These are phyloP conservation scores for Odocoileus hemionus DNA, from an alignment of 2,113 vertebrate genomes.

Conservation along the genomic window DNA sequence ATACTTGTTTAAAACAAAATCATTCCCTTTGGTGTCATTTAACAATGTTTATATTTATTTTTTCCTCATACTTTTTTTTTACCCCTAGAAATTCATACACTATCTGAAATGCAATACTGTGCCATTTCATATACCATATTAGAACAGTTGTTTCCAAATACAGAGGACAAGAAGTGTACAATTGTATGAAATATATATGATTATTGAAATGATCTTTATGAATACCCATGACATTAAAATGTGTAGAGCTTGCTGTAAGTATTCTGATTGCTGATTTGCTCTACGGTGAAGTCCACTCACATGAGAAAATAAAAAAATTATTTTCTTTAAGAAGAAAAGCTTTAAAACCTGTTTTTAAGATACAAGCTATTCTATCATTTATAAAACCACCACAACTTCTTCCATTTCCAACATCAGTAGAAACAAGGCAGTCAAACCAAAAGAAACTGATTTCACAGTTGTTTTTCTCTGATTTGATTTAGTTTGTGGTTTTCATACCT, in stretches of 20 bases:
- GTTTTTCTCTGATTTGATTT: conserved; percentile 76
- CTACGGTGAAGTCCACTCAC: neutral
- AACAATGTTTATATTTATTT: neutral
- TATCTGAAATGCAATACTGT: neutral
- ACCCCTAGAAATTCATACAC: neutral
- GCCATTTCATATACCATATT: rapidly evolving
- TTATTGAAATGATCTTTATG: neutral
- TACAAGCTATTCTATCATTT: conserved; percentile 26
- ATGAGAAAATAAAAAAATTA: neutral
- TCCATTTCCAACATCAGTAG: conserved; percentile 60
- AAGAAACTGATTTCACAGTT: conserved; percentile 75
- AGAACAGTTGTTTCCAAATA: neutral
- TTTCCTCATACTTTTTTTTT: neutral
- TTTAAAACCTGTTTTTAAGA: conserved; percentile 42
- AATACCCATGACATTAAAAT: neutral
- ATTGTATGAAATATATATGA: neutral
- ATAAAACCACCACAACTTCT: conserved; percentile 51
- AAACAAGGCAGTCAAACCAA: conserved; percentile 62
- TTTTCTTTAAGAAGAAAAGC: neutral
- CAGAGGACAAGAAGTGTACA: neutral
- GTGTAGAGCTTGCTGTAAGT: neutral
- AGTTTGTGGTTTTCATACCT: conserved; percentile 69
- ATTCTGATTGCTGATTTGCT: neutral
- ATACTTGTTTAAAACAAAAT: neutral
- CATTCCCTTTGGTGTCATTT: neutral